phyloP scores from a whole-genome alignment of 2,888 invertebrate genomes.

The Tenthredo notha region DNA sequence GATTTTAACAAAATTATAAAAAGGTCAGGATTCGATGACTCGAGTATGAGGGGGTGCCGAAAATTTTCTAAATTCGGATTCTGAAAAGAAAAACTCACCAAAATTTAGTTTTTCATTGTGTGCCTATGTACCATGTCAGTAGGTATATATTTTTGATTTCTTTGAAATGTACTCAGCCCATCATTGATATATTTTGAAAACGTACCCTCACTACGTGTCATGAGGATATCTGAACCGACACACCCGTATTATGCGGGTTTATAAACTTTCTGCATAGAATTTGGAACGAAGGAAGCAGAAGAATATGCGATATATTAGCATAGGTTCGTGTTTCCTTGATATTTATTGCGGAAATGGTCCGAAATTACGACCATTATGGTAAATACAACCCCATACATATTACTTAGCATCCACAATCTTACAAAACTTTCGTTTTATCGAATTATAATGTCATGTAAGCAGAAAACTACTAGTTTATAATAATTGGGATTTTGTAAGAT shows the following conservation, averaged over 20 bases:
- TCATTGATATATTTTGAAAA: not conserved
- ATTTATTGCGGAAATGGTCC: not conserved
- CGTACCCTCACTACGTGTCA: not conserved
- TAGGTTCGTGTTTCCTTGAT: not conserved
- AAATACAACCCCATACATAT: not conserved
- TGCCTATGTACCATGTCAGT: not conserved
- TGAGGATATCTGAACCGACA: not conserved
- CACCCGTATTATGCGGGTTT: not conserved
- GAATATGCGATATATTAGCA: not conserved
- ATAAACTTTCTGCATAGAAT: not conserved
- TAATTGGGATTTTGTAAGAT: not conserved
- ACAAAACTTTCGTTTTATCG: not conserved
- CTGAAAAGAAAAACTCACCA: not conserved
- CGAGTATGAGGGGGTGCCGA: not conserved
- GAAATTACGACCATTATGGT: constrained; percentile 1
- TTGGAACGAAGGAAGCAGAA: not conserved
- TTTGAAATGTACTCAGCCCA: not conserved
- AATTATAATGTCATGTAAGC: not conserved
- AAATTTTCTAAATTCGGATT: not conserved
- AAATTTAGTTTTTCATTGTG: not conserved
- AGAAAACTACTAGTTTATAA: not conserved
- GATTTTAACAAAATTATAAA: not conserved
- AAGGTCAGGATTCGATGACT: not conserved
- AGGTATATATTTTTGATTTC: not conserved
- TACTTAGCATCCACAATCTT: not conserved